phyloP scores from a whole-genome alignment of 2,888 invertebrate genomes.

The Biston betularia region DNA sequence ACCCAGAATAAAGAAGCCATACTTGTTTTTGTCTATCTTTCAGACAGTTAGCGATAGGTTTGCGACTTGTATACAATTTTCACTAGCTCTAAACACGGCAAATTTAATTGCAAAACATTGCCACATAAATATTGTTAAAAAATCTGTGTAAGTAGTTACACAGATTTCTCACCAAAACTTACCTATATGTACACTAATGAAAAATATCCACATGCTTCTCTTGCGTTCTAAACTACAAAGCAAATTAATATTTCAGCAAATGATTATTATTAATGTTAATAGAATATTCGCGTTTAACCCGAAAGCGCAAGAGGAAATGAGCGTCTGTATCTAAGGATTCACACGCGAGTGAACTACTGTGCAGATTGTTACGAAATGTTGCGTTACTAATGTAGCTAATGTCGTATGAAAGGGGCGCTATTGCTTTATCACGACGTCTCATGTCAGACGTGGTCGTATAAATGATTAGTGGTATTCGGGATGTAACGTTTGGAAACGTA shows the following conservation, averaged over 20 bases:
- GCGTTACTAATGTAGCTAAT: slow-evolving; percentile 84
- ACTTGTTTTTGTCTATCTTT: no score
- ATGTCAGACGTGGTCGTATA: slow-evolving; percentile 58
- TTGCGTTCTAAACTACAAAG: slow-evolving; percentile 1
- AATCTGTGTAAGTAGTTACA: no score
- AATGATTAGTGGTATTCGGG: slow-evolving; percentile 59
- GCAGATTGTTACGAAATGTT: slow-evolving; percentile 85
- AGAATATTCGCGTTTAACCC: slow-evolving; percentile 64
- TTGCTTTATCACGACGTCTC: slow-evolving; percentile 77
- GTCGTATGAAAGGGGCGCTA: slow-evolving; percentile 84
- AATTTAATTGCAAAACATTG: no score
- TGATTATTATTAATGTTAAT: slow-evolving; percentile 50
- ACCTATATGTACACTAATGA: neutral
- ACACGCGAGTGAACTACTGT: slow-evolving; percentile 78
- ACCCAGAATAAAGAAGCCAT: no score
- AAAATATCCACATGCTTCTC: neutral
- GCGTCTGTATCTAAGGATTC: slow-evolving; percentile 85
- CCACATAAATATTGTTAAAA: no score
- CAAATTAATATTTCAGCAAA: slow-evolving; percentile 23
- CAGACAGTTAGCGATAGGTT: no score
- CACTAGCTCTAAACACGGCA: no score
- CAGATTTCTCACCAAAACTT: no score
- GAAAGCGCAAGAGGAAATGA: slow-evolving; percentile 75
- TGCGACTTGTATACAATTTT: no score
- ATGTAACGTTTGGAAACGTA: slow-evolving; percentile 40